Base-by-base conservation (phyloP, 2,113 vertebrate species). In the Sisor rabdophorus region DNA sequence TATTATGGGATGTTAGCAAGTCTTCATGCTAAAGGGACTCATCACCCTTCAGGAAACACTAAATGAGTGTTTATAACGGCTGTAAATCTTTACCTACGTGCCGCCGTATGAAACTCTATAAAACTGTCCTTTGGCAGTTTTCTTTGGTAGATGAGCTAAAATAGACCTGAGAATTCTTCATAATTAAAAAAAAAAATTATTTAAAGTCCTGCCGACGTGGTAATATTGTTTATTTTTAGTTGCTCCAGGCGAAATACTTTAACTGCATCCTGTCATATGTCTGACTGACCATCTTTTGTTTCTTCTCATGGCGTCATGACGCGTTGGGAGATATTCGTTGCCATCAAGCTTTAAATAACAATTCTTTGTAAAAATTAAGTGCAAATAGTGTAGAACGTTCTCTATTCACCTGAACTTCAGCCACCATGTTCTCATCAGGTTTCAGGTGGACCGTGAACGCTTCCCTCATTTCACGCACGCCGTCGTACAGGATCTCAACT, bases 361-460 rank as follows among this genome's bases (percentile, higher is more conserved):
- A 20, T 12, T 15, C 11, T 8, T 15, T 11, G n/a, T 30, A 4
- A n/a, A 61, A 74, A 74, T 61, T 12, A 67, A 28, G 52, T 55
- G 28, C 10, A 40, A 65, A 44, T 28, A 17, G 47, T 61, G 28
- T 11, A 16, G 3, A 56, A 19, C 11, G n/a, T 56, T 61, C 36
- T 19, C 20, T 10, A 22, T 36, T 83, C 84, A 95, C 94, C 92
- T 94, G 92, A 6, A 88, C 91, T 84, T 95, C 93, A 76, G 94
- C 93, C 0, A 95, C 78, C 94, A 94, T 95, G 72, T 94, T 94
- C 81, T 94, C 93, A 82, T 95, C 94, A 0, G 94, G 94, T 60
- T 88, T 94, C 73, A 95, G 88, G 61, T 95, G 94, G 64, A 95
- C 88, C 11, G 94, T 94, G 82, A 95, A 95, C 40, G 94, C 91